These are phyloP conservation scores for Platyura marginata DNA, from an alignment of 1,140 invertebrate genomes.

Conservation along the genomic window DNA sequence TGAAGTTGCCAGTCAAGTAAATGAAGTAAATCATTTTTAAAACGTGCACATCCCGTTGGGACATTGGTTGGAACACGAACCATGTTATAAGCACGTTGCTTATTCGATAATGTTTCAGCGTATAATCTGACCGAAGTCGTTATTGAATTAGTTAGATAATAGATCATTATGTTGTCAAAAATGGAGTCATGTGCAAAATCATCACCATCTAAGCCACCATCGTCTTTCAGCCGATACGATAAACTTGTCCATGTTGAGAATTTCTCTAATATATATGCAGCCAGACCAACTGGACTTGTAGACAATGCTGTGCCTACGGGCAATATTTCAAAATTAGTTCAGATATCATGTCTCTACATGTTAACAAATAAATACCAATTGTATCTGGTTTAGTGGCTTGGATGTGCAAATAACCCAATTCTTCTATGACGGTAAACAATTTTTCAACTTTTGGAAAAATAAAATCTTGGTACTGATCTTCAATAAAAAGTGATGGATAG, in stretches of 20 bases:
- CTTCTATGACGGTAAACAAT: slow-evolving; percentile 34
- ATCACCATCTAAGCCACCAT: slow-evolving; percentile 46
- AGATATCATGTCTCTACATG: no score
- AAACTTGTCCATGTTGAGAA: slow-evolving; percentile 58
- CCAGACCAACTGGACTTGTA: slow-evolving; percentile 52
- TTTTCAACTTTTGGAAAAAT: slow-evolving; percentile 41
- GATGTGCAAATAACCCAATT: slow-evolving; percentile 65
- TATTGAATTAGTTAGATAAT: slow-evolving; percentile 60
- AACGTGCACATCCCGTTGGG: slow-evolving; percentile 44
- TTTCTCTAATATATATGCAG: slow-evolving; percentile 73
- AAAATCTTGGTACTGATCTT: slow-evolving; percentile 30
- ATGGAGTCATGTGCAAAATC: slow-evolving; percentile 49
- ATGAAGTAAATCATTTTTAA: slow-evolving; percentile 41
- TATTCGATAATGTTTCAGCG: slow-evolving; percentile 35
- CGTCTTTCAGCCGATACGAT: slow-evolving; percentile 30
- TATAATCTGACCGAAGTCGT: slow-evolving; percentile 61
- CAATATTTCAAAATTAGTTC: not conserved
- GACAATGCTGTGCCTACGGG: slow-evolving; percentile 28
- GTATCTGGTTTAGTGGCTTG: slow-evolving; percentile 86
- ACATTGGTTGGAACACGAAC: slow-evolving; percentile 39
- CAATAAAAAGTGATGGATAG: slow-evolving; percentile 35
- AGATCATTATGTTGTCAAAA: slow-evolving; percentile 77
- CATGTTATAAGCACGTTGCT: slow-evolving; percentile 21
- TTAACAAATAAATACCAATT: slow-evolving; percentile 24
- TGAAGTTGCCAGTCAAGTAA: slow-evolving; percentile 35